Evolutionary conservation across 2,888 invertebrate genomes (phyloP), one percentile per base, ranked within the genome.

Genomic region (Flexamia atlantica): DNA sequence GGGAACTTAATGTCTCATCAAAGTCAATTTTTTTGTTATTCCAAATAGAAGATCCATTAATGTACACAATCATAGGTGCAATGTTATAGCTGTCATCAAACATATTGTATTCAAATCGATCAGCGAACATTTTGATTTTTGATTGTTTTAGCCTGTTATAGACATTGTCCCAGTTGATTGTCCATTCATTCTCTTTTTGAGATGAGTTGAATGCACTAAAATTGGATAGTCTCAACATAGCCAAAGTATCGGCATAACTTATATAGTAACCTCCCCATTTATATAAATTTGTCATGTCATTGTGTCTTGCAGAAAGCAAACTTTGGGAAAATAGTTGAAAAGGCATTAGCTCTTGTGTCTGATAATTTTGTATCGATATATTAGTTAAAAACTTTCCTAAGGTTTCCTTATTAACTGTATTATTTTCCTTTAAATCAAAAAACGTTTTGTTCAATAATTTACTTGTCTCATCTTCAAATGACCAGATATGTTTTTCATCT

Each of bases 301-400:
- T 64, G 64, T 5, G 30, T 28, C 17, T 64, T 30, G 64, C 12
- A 5, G 4, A 40, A 1, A 70, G 9, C 36, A 70, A 40, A 40
- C 70, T 70, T 70, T 70, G 40, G 10, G 36, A 20, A 36, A 70
- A 70, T 2, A 70, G 10, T n/a, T 70, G 40, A 70, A 70, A 70
- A 20, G 70, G 70, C 0, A 70, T 36, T 70, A 40, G 70, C 12
- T 68, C 68, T n/a, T n/a, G n/a, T n/a, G n/a, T n/a, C n/a, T n/a
- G n/a, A n/a, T n/a, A n/a, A n/a, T 14, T 40, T 40, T 36, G 30
- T 32, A 30, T 1, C 70, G 7, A 40, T 0, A 40, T 20, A 20
- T 12, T 70, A n/a, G 17, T 70, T 20, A 20, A 40, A 70, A 9
- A 20, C 23, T 40, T 23, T 7, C 10, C 4, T 40, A 70, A 70